Percentiles rank a stretch among this genome's conserved stretches.
Evolutionary conservation across 2,113 vertebrate species (phyloP).

Genomic region (Toxostoma redivivum): DNA sequence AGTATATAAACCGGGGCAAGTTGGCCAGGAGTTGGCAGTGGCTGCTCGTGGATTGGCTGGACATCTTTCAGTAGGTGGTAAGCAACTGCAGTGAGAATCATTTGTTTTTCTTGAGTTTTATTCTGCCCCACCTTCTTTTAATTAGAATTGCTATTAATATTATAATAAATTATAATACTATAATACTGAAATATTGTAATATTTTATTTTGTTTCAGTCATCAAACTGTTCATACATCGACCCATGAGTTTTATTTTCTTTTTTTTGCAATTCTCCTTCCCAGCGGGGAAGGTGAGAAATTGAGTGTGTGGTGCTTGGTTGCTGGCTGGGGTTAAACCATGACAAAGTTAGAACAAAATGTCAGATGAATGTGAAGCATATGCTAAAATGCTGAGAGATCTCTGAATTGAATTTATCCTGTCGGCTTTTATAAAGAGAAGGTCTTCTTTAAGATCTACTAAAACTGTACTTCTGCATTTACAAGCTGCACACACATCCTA

Average conservation of each 20-base stretch:
- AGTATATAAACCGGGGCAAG: neutral
- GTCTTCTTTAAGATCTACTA: neutral
- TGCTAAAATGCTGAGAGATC: neutral
- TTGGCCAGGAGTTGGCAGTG: neutral
- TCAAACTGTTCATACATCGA: neutral
- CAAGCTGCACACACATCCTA: neutral
- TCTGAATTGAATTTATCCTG: neutral
- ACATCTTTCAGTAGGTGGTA: neutral
- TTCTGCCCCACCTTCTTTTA: neutral
- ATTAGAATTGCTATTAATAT: neutral
- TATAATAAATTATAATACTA: too few species aligned
- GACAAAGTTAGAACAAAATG: neutral
- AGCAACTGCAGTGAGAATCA: neutral
- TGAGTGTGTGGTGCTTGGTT: neutral
- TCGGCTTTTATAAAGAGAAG: neutral
- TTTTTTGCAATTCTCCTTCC: neutral
- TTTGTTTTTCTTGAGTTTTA: neutral
- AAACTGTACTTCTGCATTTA: neutral
- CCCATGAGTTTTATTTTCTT: neutral
- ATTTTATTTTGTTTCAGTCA: neutral
- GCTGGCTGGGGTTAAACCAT: neutral
- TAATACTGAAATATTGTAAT: neutral
- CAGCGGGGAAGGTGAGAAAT: neutral
- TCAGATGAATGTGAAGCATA: neutral
- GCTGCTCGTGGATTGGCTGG: rapidly evolving